Base-by-base conservation (phyloP, 2,113 vertebrate species). In the Excalfactoria chinensis region DNA sequence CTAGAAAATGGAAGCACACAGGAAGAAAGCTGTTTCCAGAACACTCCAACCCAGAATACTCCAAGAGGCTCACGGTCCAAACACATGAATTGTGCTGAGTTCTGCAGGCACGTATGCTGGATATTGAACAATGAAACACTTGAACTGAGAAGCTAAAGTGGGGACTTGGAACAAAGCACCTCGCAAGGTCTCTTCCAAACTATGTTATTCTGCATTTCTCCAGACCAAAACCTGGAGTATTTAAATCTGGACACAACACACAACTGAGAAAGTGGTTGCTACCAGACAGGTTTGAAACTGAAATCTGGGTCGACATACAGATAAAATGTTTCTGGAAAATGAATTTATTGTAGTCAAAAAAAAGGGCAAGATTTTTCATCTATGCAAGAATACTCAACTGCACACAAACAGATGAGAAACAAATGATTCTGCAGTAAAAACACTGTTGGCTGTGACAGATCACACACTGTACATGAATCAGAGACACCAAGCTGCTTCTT, bases 391-490 rank as follows among this genome's bases (percentile, higher is more conserved):
- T n/a, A 89, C 35, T 71, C 30, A 63, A 60, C 51, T 51, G 56
- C 78, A 89, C 41, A 60, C 49, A 87, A 51, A 89, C 49, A 85
- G 75, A 96, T 59, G 60, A 96, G 68, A 89, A 89, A 88, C 41
- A 91, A 91, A 79, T 73, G 88, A 83, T 86, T 94, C 78, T 87
- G 71, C 84, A 76, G 55, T 30, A 25, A 81, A 88, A 91, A 94
- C 34, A 49, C 68, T 93, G 87, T 79, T 93, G 78, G 87, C 71
- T 83, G 79, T 12, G 1, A 75, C 64, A 91, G 82, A 95, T 95
- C 93, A 93, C 85, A 91, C 91, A 79, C 92, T 93, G 69, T 69
- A 94, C 83, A 88, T 86, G 72, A 91, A 94, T 94, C 90, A 95
- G 95, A 63, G 89, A 71, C 84, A 95, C 70, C 89, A 83, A 59